phyloP scores from a whole-genome alignment of 2,113 vertebrate species.

The Aix galericulata region DNA sequence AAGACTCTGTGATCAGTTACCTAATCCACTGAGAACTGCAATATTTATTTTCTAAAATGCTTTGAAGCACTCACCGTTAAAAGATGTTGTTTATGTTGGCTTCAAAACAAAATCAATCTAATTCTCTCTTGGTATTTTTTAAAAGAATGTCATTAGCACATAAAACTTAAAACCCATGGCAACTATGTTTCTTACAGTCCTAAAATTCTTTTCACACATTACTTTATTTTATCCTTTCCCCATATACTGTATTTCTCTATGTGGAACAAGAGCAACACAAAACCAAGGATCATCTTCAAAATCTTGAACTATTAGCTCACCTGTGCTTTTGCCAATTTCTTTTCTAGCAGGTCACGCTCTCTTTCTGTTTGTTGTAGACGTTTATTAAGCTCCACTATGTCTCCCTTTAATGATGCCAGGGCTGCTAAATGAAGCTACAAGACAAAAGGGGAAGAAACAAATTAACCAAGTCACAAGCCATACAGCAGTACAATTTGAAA shows the following conservation, averaged over 20 bases:
- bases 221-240: background rate
- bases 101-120: background rate
- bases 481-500: background rate
- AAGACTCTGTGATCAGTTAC: background rate
- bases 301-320: conserved; percentile 64
- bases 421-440: conserved; percentile 85
- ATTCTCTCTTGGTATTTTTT: background rate
- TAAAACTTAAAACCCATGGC: background rate
- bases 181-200: background rate
- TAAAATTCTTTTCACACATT: background rate
- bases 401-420: conserved; percentile 87
- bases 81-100: background rate
- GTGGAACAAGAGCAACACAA: background rate
- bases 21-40: background rate
- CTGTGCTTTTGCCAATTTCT: conserved; percentile 87
- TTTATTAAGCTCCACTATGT: conserved; percentile 87
- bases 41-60: background rate
- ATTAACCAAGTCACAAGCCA: conserved; percentile 18
- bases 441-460: conserved; percentile 9
- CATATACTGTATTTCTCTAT: background rate
- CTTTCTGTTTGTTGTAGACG: conserved; percentile 85
- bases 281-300: background rate
- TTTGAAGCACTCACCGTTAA: background rate
- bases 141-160: background rate
- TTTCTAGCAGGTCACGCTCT: conserved; percentile 85